phyloP scores from a whole-genome alignment of 2,797 vertebrate species.

The Lutjanus campechanus region DNA sequence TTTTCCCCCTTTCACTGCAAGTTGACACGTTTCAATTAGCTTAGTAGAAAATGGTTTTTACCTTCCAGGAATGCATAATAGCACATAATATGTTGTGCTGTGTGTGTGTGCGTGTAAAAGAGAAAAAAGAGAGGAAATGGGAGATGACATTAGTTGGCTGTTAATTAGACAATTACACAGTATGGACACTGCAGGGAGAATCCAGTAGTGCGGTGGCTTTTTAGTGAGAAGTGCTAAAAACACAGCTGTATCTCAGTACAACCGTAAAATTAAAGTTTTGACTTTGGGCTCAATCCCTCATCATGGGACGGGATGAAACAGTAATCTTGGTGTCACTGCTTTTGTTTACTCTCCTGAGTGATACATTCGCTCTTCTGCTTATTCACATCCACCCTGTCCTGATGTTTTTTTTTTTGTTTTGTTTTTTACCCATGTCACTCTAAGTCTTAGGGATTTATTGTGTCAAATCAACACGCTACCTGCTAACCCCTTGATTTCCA shows the following conservation, averaged over 20 bases:
- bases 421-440: too few relatives aligned
- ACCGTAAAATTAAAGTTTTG: constrained; percentile 35
- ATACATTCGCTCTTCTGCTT: too few relatives aligned
- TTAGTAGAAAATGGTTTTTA: constrained; percentile 38
- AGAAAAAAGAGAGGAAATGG: constrained; percentile 4
- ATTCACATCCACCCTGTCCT: too few relatives aligned
- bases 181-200: constrained; percentile 47
- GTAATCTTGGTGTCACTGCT: constrained; percentile 4
- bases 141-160: constrained; percentile 44
- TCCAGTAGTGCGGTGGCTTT: constrained; percentile 7
- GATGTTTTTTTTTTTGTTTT: too few relatives aligned
- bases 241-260: constrained; percentile 31
- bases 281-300: constrained; percentile 39
- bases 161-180: constrained; percentile 60
- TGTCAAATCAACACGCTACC: too few relatives aligned
- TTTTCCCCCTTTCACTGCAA: constrained; percentile 33
- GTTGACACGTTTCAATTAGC: constrained; percentile 48
- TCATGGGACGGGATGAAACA: constrained; percentile 21
- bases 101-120: neutral
- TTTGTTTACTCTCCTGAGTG: constrained; percentile 11
- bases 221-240: constrained; percentile 27
- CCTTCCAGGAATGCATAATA: constrained; percentile 34
- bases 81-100: constrained; percentile 3
- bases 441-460: too few relatives aligned
- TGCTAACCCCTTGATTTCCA: too few relatives aligned